Conservation (phyloP, 2,797 vertebrate genomes). For the Sebastes diaconus region DNA sequence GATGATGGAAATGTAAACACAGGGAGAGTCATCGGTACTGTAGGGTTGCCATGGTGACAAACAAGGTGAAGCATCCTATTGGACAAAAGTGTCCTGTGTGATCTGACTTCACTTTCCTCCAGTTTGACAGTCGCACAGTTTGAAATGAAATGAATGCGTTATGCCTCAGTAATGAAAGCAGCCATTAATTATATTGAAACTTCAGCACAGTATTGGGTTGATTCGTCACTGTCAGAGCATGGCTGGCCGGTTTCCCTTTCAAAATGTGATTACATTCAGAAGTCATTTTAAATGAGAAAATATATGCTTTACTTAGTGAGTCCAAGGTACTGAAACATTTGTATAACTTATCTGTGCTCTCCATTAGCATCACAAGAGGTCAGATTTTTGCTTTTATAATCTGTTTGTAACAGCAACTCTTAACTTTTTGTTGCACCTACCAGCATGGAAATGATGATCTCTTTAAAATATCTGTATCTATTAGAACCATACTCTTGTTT, state of each 20-base stretch:
- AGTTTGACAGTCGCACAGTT: background rate
- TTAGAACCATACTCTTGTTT: background rate
- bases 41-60: constrained; percentile 27
- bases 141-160: constrained; percentile 23
- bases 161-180: constrained; percentile 28
- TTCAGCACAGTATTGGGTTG: constrained; percentile 25
- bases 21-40: background rate
- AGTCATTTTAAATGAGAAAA: constrained; percentile 13
- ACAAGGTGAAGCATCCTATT: background rate
- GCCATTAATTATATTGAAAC: constrained; percentile 34
- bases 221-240: constrained; percentile 43
- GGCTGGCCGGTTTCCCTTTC: background rate
- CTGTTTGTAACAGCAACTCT: background rate
- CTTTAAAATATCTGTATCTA: background rate
- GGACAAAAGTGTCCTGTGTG: background rate
- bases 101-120: background rate
- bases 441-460: background rate
- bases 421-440: background rate
- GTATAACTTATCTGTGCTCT: background rate
- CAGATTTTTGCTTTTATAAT: background rate
- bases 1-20: background rate
- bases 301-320: background rate
- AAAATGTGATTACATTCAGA: constrained; percentile 1
- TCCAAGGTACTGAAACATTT: background rate
- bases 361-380: background rate